Conservation (phyloP, 2,113 vertebrate species). For the Verasper variegatus region DNA sequence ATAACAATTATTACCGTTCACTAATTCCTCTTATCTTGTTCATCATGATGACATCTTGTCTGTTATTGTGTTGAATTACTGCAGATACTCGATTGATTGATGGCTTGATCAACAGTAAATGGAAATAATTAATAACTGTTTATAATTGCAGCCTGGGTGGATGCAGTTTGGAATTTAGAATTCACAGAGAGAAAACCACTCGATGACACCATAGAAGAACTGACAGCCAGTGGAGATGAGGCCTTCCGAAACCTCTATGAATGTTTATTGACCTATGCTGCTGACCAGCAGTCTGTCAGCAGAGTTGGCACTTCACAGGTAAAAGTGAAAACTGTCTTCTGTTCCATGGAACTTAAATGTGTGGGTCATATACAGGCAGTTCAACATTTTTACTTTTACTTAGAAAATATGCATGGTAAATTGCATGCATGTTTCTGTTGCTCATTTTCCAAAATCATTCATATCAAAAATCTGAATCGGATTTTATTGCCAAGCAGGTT, state of each 20-base stretch:
- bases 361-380: not conserved
- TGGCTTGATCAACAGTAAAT: not conserved
- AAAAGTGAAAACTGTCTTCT: not conserved
- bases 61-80: not conserved
- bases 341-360: not conserved
- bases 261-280: slow-evolving; percentile 74
- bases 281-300: slow-evolving; percentile 62
- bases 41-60: too few species aligned
- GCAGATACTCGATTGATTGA: not conserved
- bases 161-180: slow-evolving; percentile 88
- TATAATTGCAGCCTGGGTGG: slow-evolving; percentile 87
- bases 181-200: slow-evolving; percentile 88
- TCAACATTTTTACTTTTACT: not conserved
- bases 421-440: not conserved
- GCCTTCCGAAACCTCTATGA: slow-evolving; percentile 82
- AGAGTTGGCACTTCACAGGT: slow-evolving; percentile 57
- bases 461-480: not conserved
- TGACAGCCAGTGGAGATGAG: slow-evolving; percentile 66
- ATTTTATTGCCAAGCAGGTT: too few species aligned
- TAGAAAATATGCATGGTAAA: too few species aligned
- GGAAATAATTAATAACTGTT: not conserved
- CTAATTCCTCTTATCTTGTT: too few species aligned
- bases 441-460: not conserved
- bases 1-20: too few species aligned
- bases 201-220: slow-evolving; percentile 77